phyloP scores from a whole-genome alignment of 2,797 vertebrate genomes.

The Lutjanus campechanus region DNA sequence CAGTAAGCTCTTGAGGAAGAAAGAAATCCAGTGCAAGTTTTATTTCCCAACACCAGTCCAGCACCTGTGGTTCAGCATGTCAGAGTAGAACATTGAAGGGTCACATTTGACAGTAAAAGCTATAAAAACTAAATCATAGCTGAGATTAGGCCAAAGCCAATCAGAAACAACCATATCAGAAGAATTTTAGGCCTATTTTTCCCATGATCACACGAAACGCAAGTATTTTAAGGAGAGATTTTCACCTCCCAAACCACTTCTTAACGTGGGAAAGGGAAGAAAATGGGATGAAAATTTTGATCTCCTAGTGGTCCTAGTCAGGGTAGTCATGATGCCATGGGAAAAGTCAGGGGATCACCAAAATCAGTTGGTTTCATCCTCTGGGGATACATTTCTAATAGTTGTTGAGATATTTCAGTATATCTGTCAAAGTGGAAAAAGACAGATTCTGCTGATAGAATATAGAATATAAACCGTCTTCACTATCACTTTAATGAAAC shows the following conservation, averaged over 20 bases:
- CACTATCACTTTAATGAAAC: not conserved
- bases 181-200: not conserved
- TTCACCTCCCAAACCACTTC: too few species aligned
- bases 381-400: too few species aligned
- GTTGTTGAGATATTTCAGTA: too few species aligned
- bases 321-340: too few species aligned
- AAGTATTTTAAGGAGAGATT: not conserved
- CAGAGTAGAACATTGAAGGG: not conserved
- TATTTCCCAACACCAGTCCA: not conserved
- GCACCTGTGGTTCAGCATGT: not conserved
- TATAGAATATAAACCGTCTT: not conserved
- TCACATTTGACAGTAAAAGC: not conserved
- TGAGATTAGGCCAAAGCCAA: not conserved
- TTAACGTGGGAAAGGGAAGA: not conserved
- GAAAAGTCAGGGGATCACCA: too few species aligned
- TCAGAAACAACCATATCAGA: not conserved
- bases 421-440: too few species aligned
- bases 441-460: too few species aligned
- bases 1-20: not conserved
- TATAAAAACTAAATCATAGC: not conserved
- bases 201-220: not conserved
- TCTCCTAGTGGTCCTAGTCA: too few species aligned
- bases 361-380: too few species aligned
- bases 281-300: not conserved
- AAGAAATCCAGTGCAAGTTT: not conserved